phyloP scores from a whole-genome alignment of 1,140 invertebrate genomes.

The Ladona fulva region DNA sequence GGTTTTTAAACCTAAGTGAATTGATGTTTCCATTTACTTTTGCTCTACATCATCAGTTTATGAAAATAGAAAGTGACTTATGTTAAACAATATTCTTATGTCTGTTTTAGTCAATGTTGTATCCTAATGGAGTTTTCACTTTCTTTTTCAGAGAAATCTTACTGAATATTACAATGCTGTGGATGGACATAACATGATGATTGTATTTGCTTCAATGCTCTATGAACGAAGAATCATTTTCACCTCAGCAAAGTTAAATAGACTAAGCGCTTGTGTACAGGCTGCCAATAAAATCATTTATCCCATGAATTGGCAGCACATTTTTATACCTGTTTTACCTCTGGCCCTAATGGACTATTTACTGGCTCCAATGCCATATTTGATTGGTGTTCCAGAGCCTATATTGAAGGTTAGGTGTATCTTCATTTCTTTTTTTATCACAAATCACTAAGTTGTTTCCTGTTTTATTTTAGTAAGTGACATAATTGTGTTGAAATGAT shows the following conservation, averaged over 20 bases:
- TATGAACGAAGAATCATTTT: constrained; percentile 87
- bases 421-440: too few relatives aligned
- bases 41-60: not conserved
- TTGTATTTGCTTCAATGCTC: constrained; percentile 87
- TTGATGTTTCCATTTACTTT: too few relatives aligned
- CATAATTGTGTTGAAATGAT: too few relatives aligned
- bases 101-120: constrained; percentile 19
- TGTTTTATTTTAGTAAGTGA: too few relatives aligned
- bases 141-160: constrained; percentile 73
- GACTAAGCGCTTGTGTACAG: constrained; percentile 86
- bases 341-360: constrained; percentile 81
- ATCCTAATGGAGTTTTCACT: constrained; percentile 19
- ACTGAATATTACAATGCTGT: constrained; percentile 94
- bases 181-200: constrained; percentile 85
- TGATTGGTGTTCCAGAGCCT: constrained; percentile 80
- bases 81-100: constrained; percentile 18
- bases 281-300: constrained; percentile 88
- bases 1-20: too few relatives aligned
- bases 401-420: constrained; percentile 60
- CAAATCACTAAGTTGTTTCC: too few relatives aligned
- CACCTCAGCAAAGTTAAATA: constrained; percentile 73
- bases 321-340: constrained; percentile 91
- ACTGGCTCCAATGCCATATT: constrained; percentile 87
- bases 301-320: constrained; percentile 97
- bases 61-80: not conserved